Evolutionary conservation across 1,140 invertebrate genomes (phyloP).

Genomic region (Eurosta solidaginis): DNA sequence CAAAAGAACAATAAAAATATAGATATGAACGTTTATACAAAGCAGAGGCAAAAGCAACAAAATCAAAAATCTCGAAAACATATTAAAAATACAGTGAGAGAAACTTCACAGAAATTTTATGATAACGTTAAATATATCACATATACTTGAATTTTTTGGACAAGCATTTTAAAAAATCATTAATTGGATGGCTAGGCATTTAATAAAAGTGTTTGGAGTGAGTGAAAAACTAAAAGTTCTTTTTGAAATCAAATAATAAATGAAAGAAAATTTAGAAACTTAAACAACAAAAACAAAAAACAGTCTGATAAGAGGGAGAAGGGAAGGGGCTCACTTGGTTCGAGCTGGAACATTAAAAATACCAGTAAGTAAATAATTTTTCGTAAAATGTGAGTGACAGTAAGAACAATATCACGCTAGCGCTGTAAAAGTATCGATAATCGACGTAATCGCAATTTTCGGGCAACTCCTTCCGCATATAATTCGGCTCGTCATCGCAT

Average conservation of each 20-base stretch:
- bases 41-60: not conserved
- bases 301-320: no score
- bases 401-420: no score
- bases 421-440: no score
- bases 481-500: no score
- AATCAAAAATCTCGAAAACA: not conserved
- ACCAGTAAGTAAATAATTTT: no score
- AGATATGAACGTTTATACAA: not conserved
- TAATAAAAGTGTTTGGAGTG: not conserved
- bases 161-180: not conserved
- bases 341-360: no score
- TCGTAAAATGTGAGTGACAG: no score
- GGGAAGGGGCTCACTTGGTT: no score
- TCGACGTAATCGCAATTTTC: no score
- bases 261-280: not conserved
- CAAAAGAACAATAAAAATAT: conserved; percentile 13
- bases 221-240: not conserved
- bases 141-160: not conserved
- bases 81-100: not conserved
- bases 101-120: not conserved
- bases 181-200: not conserved
- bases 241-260: not conserved
- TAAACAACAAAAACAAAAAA: no score
- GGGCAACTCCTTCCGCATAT: no score
- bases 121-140: not conserved